Base-by-base conservation (phyloP, 1,140 invertebrate species). In the Condylostylus longicornis region DNA sequence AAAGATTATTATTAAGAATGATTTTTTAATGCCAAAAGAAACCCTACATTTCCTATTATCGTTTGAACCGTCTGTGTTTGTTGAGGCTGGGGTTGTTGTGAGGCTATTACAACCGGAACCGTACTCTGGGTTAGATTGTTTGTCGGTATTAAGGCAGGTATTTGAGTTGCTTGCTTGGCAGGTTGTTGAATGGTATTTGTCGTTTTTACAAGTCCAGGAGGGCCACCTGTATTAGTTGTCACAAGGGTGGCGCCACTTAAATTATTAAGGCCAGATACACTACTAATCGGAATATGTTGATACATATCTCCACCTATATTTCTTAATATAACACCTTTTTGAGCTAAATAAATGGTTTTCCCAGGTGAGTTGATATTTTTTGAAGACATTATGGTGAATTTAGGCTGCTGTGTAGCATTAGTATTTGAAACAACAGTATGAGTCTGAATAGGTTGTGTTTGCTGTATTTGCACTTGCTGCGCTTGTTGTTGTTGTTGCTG, bases 241-340 rank as follows among this genome's bases (percentile, higher is more conserved):
- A 60, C 48, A 2, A 60, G 41, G 14, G 56, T 59, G 12, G 53
- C 44, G n/a, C 49, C 47, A 10, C 42, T 37, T 9, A 59, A 35
- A 17, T 49, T 47, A 17, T 52, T 46, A 37, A 60, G 25, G 5
- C 45, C 48, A 23, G 49, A 44, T 19, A 60, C 51, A 44, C 55
- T 60, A 21, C 54, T 57, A 5, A 61, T 55, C 6, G 58, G 58
- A 40, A 60, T 59, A 37, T 59, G 55, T 33, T 58, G 57, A 40
- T 58, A 61, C 48, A 58, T 57, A 29, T 58, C 54, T 9, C 54
- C 53, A 1, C 58, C 57, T 25, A 61, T 57, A 30, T 54, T 60
- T 1, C 57, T 50, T 33, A 61, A 32, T 14, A 61, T 58, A 5
- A 61, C 51, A 28, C 54, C 54, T 39, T 60, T 61, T 33, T 58